Evolutionary conservation across 2,797 vertebrate species (phyloP).

Genomic region (Phylloscopus collybita): DNA sequence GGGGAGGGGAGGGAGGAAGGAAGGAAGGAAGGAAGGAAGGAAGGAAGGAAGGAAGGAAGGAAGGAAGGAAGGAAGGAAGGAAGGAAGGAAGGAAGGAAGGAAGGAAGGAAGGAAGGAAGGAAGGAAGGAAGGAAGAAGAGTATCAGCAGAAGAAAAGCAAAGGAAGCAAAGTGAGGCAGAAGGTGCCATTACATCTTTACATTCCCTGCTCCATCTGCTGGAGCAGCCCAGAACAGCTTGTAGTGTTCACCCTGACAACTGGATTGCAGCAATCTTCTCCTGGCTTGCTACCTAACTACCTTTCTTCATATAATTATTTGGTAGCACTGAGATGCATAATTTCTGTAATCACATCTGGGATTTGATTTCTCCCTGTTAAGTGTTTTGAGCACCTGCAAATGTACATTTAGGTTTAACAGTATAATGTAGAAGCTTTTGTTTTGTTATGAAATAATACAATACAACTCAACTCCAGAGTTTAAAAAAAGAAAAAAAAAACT

Average conservation of each 20-base stretch:
- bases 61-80: too few species aligned
- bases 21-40: not conserved
- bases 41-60: not conserved
- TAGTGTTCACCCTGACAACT: not conserved
- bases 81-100: too few species aligned
- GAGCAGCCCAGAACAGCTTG: not conserved
- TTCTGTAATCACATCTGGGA: not conserved
- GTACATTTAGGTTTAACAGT: not conserved
- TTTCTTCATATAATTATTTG: not conserved
- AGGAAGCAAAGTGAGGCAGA: not conserved
- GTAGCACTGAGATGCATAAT: not conserved
- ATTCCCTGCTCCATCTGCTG: slow-evolving; percentile 43
- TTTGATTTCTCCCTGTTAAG: not conserved
- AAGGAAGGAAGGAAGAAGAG: not conserved
- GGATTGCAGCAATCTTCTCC: not conserved
- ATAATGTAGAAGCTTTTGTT: not conserved
- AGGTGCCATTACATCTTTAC: not conserved
- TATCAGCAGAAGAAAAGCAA: not conserved
- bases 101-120: not conserved
- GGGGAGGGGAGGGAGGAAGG: not conserved
- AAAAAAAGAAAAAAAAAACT: not conserved
- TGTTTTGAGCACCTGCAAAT: not conserved
- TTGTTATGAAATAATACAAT: fast-evolving
- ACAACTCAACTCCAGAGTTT: not conserved
- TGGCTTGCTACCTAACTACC: not conserved